Conservation (phyloP, 2,797 vertebrate species). For the Rhyacichthys aspro region DNA sequence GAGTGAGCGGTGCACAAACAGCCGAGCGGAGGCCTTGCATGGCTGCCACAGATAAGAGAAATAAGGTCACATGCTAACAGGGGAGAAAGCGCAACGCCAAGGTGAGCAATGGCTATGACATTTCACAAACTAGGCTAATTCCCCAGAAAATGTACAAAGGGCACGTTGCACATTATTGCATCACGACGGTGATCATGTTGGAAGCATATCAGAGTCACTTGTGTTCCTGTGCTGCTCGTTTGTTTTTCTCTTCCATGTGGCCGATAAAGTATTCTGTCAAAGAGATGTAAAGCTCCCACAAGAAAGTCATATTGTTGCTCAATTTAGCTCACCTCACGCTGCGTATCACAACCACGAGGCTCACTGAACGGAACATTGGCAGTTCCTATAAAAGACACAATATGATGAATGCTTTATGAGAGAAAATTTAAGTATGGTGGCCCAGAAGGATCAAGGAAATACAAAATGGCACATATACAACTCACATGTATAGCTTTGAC, state of each 20-base stretch:
- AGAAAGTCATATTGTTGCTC: constrained; percentile 26
- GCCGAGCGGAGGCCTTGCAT: constrained; percentile 66
- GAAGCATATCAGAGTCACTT: constrained; percentile 34
- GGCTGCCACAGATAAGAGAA: constrained; percentile 73
- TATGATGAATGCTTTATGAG: neutral
- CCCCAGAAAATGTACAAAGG: constrained; percentile 73
- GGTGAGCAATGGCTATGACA: constrained; percentile 78
- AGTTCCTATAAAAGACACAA: neutral
- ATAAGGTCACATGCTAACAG: constrained; percentile 76
- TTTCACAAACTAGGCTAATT: constrained; percentile 79
- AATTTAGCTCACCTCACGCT: constrained; percentile 37
- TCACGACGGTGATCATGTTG: constrained; percentile 58
- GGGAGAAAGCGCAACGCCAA: constrained; percentile 63
- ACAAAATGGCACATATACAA: too few species aligned
- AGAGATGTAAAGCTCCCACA: constrained; percentile 26
- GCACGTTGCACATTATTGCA: constrained; percentile 72
- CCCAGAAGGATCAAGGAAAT: too few species aligned
- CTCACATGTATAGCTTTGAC: too few species aligned
- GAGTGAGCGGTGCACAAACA: constrained; percentile 58
- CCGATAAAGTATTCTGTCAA: constrained; percentile 30
- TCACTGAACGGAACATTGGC: constrained; percentile 18
- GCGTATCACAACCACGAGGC: constrained; percentile 37
- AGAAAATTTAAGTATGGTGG: too few species aligned
- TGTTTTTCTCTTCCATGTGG: neutral
- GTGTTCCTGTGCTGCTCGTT: constrained; percentile 19